Base-by-base conservation (phyloP, 2,888 invertebrate species). In the Leucoptera coffeella region DNA sequence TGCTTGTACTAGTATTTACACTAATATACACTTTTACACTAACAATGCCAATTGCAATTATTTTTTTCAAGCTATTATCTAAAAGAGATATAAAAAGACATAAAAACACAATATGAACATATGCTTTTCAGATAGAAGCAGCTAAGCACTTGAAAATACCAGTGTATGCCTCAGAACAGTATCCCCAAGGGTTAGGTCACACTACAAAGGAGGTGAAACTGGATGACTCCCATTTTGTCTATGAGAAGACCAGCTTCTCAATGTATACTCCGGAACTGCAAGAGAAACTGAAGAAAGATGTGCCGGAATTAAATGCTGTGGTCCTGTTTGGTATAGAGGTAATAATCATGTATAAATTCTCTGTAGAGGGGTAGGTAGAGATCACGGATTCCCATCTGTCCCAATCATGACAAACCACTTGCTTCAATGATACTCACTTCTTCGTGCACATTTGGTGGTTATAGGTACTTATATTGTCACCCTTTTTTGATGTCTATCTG, bases 191-290 rank as follows among this genome's bases (percentile, higher is more conserved):
- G 21, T 56, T 90, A 2, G 89, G 89, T 1, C 75, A 73, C 30
- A 88, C 81, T 0, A 81, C 82, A 0, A 50, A 75, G 2, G 81
- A 85, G 32, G 56, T 90, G 4, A 78, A 86, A 37, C 54, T 83
- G 1, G 53, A 55, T 1, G 69, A 73, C 34, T 81, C 80, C 1
- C 56, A 67, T n/a, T 49, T 78, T 11, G 72, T 83, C 0, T 77
- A 80, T 30, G 62, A 78, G 14, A 90, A 90, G 54, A 84, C 83
- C 0, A 69, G 57, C 33, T 89, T 89, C 46, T 85, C 84, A 25
- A 89, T 90, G 88, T 50, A 74, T 14, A 75, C 80, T 10, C 81
- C 84, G 0, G 79, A 80, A 40, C 62, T 87, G 8, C 59, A 73
- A 24, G 51, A 71, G 5, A 55, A 60, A 24, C 41, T 84, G 29